Percentiles rank a stretch among this genome's conserved stretches.
Evolutionary conservation across 92 coral and sea anemone species (phyloP).

Genomic region (Scolanthus callimorphus): DNA sequence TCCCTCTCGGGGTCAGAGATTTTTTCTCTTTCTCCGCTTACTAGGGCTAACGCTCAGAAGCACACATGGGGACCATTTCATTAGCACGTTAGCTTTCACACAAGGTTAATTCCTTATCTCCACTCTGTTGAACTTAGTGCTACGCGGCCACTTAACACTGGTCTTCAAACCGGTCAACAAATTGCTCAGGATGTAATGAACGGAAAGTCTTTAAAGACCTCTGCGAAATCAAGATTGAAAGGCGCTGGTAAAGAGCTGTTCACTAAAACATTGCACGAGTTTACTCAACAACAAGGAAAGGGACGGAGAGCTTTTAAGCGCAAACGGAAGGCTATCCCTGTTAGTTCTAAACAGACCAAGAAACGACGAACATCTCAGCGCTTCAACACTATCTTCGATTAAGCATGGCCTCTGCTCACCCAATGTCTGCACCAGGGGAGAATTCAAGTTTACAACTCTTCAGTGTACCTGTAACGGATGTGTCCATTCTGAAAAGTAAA

Average conservation of each 20-base stretch:
- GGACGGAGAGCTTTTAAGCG: constrained; percentile 1
- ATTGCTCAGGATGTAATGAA: constrained; percentile 1
- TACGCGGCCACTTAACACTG: constrained; percentile 4
- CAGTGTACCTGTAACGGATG: constrained; percentile 16
- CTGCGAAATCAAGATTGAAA: background rate
- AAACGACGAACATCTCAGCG: constrained; percentile 2
- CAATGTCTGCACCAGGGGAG: too few relatives aligned
- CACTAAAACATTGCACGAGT: background rate
- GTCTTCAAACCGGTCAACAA: constrained; percentile 2
- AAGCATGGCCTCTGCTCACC: constrained; percentile 13
- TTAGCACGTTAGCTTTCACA: too few relatives aligned
- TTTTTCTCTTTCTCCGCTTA: too few relatives aligned
- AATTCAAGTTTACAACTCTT: constrained; percentile 14
- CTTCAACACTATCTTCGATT: constrained; percentile 8
- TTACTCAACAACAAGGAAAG: constrained; percentile 9
- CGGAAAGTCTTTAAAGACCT: background rate
- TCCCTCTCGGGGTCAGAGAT: too few relatives aligned
- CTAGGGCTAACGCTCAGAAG: too few relatives aligned
- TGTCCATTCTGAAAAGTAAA: constrained; percentile 10
- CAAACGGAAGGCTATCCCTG: background rate
- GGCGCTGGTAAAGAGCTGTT: background rate
- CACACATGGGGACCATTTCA: too few relatives aligned
- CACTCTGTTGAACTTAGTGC: too few relatives aligned
- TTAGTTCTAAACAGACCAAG: constrained; percentile 2
- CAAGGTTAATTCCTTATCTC: too few relatives aligned